Conservation (phyloP, 2,797 vertebrate genomes). For the Mycteria americana region DNA sequence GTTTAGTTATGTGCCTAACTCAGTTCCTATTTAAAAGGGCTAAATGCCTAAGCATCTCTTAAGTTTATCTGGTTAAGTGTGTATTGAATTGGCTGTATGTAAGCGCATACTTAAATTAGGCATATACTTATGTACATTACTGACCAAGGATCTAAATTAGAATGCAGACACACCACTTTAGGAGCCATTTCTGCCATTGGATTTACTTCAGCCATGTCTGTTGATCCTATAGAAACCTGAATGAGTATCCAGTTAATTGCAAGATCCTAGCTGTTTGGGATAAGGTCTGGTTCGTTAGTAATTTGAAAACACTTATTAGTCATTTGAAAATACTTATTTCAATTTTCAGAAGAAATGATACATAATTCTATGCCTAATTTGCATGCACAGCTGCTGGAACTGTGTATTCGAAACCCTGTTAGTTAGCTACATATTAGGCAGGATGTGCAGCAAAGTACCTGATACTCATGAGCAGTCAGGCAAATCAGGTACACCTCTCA, state of each 20-base stretch:
- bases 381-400: background rate
- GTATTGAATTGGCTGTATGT: background rate
- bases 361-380: slow-evolving; percentile 51
- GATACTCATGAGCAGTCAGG: background rate
- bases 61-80: background rate
- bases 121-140: background rate
- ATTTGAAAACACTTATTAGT: background rate
- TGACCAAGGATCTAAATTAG: background rate
- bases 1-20: background rate
- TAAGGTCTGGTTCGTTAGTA: background rate
- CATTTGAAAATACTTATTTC: background rate
- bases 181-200: background rate
- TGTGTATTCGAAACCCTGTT: background rate
- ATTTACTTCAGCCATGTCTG: background rate
- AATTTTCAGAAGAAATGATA: background rate
- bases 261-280: background rate
- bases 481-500: background rate
- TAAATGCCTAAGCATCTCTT: background rate
- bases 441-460: background rate
- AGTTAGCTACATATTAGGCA: background rate
- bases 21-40: background rate
- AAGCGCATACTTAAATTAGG: slow-evolving; percentile 31
- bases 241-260: background rate
- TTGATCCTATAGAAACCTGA: background rate
- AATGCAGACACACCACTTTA: background rate